Base-by-base conservation (phyloP, 2,888 invertebrate species). In the Synanthedon myopaeformis region DNA sequence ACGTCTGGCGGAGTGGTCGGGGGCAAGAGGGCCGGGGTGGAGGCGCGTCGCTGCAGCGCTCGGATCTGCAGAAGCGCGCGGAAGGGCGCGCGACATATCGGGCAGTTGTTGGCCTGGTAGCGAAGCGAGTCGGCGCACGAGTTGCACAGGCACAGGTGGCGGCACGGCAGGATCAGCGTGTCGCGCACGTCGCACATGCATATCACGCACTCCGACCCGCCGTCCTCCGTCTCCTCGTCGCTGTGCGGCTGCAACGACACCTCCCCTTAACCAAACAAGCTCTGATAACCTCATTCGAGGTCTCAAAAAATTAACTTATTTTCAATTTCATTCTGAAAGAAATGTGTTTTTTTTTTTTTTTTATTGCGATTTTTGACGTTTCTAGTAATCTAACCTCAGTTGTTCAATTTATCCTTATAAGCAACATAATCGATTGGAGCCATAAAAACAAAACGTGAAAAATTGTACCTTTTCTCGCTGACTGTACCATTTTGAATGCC, bases 101-200 rank as follows among this genome's bases (percentile, higher is more conserved):
- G 99, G 69, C 99, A 99, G 84, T 98, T 99, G 85, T 97, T 99
- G 28, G 98, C 97, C 90, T 97, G 97, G 76, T 98, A 98, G 60
- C 99, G 90, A 57, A 99, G 89, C 1, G 97, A 97, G 84, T 99
- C 98, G 0, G 99, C 99, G 83, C 99, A 99, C 0, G 95, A 94
- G 83, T 97, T 96, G 82, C 99, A 99, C 58, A 99, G 88, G 75
- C 99, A 99, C 54, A 99, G 90, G 87, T 99, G 99, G 74, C 99
- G 98, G 76, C 99, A 99, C 1, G 99, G 99, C 67, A 99, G 89
- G 67, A 99, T 99, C 53, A 99, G 89, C 0, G 99, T 99, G 81
- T 99, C 99, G 3, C 99, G 90, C 14, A 96, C 94, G 75, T 99
- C 99, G 67, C 96, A 97, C 98, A 99, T 98, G 79, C 99, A 99